These are phyloP conservation scores for Diadumene lineata DNA, from an alignment of 92 coral and sea anemone genomes.

Conservation along the genomic window DNA sequence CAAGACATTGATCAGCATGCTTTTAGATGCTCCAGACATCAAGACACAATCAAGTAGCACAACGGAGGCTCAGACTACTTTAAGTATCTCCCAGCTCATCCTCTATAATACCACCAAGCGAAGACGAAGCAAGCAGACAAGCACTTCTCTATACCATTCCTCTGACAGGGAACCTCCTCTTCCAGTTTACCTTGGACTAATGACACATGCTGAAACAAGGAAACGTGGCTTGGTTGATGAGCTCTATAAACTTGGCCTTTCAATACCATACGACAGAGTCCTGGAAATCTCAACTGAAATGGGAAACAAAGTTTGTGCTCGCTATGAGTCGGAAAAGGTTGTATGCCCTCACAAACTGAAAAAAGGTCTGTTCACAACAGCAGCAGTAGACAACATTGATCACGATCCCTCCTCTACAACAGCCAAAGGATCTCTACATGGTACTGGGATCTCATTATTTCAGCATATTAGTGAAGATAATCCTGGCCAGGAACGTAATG, in stretches of 20 bases:
- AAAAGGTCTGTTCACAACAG: constrained; percentile 39
- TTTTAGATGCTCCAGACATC: constrained; percentile 51
- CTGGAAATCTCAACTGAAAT: constrained; percentile 57
- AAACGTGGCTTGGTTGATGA: constrained; percentile 50
- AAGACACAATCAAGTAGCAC: constrained; percentile 47
- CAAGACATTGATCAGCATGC: constrained; percentile 45
- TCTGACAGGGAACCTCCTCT: constrained; percentile 60
- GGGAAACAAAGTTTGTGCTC: constrained; percentile 59
- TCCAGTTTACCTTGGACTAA: constrained; percentile 52
- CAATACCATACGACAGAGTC: constrained; percentile 62
- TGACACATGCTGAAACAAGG: constrained; percentile 59
- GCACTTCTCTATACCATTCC: constrained; percentile 29
- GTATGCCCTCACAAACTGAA: constrained; percentile 60
- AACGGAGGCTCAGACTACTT: constrained; percentile 50
- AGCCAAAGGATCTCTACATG: constrained; percentile 54
- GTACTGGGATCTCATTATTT: constrained; percentile 47
- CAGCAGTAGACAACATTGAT: constrained; percentile 75
- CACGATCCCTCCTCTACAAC: constrained; percentile 61
- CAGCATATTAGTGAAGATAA: constrained; percentile 53
- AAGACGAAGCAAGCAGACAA: constrained; percentile 33
- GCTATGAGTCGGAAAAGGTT: constrained; percentile 51
- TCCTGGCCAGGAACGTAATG: constrained; percentile 51
- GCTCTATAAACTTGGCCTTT: constrained; percentile 59
- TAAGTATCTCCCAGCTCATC: constrained; percentile 63
- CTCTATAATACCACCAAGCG: constrained; percentile 48